Evolutionary conservation across 2,888 invertebrate genomes (phyloP).

Genomic region (Conchocele bisecta): DNA sequence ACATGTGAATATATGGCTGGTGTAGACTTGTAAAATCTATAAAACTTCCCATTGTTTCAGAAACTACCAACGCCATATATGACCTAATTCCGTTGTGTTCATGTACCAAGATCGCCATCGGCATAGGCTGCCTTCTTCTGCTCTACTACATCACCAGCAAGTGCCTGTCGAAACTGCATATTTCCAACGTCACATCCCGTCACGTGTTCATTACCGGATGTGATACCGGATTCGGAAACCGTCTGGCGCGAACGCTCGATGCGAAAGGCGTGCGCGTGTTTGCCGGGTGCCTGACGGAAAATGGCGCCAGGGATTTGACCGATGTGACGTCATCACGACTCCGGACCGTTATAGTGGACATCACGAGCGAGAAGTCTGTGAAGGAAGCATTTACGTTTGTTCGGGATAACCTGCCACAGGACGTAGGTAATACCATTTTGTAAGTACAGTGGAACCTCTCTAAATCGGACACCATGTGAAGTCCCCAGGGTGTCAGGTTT

Average conservation of each 20-base stretch:
- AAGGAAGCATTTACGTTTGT: constrained; percentile 48
- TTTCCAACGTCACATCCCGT: constrained; percentile 26
- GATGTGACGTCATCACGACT: constrained; percentile 46
- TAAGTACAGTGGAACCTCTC: too few species aligned
- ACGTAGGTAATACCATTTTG: constrained; percentile 39
- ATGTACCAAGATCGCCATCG: too few species aligned
- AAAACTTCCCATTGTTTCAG: too few species aligned
- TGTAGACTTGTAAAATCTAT: too few species aligned
- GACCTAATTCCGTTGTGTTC: too few species aligned
- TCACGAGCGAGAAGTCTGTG: constrained; percentile 56
- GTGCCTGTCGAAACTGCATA: too few species aligned
- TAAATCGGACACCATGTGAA: too few species aligned
- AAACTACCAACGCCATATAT: too few species aligned
- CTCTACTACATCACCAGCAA: too few species aligned
- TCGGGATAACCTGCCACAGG: constrained; percentile 11
- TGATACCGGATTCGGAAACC: constrained; percentile 70
- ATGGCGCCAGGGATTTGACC: constrained; percentile 50
- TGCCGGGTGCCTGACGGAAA: constrained; percentile 63
- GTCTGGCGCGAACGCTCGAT: constrained; percentile 62
- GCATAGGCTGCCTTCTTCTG: too few species aligned
- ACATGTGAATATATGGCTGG: too few species aligned
- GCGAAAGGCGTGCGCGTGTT: constrained; percentile 64
- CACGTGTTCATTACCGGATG: constrained; percentile 71
- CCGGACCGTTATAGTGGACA: constrained; percentile 56
- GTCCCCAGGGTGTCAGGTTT: too few species aligned